phyloP scores from a whole-genome alignment of 2,888 invertebrate species.

The Zhuqinia jingwanae region DNA sequence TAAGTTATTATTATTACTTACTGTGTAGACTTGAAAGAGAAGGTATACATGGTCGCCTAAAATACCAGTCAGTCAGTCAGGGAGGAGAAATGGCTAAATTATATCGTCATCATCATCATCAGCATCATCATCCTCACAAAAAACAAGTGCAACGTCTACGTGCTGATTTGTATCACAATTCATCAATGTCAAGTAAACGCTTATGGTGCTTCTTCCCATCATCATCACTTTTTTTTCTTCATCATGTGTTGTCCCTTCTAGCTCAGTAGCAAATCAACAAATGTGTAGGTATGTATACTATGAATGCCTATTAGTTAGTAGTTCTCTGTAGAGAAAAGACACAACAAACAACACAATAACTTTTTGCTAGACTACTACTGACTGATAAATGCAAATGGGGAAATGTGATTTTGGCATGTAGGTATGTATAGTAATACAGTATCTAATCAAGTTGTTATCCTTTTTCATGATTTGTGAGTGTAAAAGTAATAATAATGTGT shows the following conservation, averaged over 20 bases:
- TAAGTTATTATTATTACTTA: too few relatives aligned
- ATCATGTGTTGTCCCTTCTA: constrained; percentile 6
- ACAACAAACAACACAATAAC: not conserved
- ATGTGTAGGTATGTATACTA: too few relatives aligned
- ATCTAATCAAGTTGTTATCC: not conserved
- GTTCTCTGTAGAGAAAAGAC: too few relatives aligned
- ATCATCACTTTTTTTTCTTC: not conserved
- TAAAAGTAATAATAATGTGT: too few relatives aligned
- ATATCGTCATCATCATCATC: not conserved
- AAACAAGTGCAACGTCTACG: not conserved
- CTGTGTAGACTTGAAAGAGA: too few relatives aligned
- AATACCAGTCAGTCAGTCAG: not conserved
- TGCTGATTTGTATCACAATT: constrained; percentile 45
- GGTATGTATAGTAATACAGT: not conserved
- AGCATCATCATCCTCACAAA: not conserved
- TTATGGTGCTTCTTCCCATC: constrained; percentile 36
- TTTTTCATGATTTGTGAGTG: not conserved
- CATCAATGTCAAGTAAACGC: constrained; percentile 44
- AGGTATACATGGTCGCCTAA: too few relatives aligned
- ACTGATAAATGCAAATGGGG: not conserved
- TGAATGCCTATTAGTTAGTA: too few relatives aligned
- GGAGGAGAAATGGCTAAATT: not conserved
- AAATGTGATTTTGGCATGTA: not conserved
- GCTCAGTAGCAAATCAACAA: not conserved
- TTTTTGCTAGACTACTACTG: not conserved